A percentile compares a stretch with the other conserved stretches of the same genome.
Evolutionary conservation across 2,797 vertebrate species (phyloP).

Genomic region (Cebuella pygmaea): DNA sequence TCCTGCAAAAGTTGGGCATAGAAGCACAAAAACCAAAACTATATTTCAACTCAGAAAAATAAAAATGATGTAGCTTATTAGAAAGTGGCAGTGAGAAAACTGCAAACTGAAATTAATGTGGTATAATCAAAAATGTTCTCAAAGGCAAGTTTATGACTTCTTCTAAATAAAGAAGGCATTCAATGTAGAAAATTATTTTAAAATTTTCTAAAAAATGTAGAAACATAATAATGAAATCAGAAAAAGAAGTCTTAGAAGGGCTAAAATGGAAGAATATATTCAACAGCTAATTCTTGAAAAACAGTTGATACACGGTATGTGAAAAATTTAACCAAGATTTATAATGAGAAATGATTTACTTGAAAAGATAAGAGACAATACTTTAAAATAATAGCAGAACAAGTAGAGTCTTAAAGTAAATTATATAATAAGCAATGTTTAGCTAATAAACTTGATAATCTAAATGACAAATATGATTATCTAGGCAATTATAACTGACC

Average conservation of each 20-base stretch:
- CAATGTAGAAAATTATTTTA: background rate
- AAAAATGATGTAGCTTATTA: background rate
- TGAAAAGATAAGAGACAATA: background rate
- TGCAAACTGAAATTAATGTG: background rate
- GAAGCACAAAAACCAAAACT: background rate
- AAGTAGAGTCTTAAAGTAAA: background rate
- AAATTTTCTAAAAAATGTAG: background rate
- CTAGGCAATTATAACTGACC: background rate
- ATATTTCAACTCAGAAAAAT: background rate
- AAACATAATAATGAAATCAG: background rate
- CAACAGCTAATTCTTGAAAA: background rate
- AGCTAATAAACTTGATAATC: background rate
- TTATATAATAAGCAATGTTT: background rate
- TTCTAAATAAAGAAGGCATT: background rate
- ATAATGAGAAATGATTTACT: background rate
- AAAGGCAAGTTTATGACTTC: background rate
- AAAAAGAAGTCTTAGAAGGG: background rate
- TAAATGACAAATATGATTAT: background rate
- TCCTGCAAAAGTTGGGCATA: background rate
- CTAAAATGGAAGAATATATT: background rate
- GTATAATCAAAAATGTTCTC: background rate
- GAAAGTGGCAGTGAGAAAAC: background rate
- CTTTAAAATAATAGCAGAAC: background rate
- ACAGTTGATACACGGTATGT: background rate
- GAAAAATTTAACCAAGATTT: constrained; percentile 15